These are phyloP conservation scores for Meda fulgida DNA, from an alignment of 2,797 vertebrate species.

Conservation along the genomic window DNA sequence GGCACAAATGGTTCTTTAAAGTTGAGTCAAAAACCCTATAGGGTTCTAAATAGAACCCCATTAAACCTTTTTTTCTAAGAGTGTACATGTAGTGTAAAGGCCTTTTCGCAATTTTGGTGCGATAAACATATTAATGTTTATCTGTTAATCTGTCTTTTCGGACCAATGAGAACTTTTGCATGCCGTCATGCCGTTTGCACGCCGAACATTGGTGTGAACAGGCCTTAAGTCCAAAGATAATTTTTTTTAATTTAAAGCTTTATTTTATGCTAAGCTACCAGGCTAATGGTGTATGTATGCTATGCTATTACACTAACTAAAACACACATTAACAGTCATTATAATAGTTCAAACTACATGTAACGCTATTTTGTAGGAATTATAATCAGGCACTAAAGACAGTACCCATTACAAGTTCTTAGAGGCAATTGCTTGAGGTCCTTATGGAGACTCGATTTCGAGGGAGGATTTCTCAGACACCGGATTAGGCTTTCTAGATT, in stretches of 20 bases:
- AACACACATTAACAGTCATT: neutral
- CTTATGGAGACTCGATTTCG: neutral
- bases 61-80: no score
- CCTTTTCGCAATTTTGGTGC: neutral
- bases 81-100: no score
- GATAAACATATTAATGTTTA: neutral
- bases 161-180: neutral
- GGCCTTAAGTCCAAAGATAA: neutral
- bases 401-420: neutral
- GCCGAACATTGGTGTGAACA: neutral
- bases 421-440: neutral
- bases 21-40: no score
- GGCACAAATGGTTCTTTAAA: no score
- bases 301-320: neutral
- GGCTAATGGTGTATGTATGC: neutral
- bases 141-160: neutral
- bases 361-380: neutral
- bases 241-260: neutral
- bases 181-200: no score
- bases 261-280: neutral
- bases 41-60: no score
- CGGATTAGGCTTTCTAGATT: slow-evolving; percentile 63
- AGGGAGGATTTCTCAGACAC: slow-evolving; percentile 36
- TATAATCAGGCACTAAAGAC: neutral
- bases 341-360: neutral